Conservation (phyloP, 2,888 invertebrate species). For the Agonopterix heracliana region DNA sequence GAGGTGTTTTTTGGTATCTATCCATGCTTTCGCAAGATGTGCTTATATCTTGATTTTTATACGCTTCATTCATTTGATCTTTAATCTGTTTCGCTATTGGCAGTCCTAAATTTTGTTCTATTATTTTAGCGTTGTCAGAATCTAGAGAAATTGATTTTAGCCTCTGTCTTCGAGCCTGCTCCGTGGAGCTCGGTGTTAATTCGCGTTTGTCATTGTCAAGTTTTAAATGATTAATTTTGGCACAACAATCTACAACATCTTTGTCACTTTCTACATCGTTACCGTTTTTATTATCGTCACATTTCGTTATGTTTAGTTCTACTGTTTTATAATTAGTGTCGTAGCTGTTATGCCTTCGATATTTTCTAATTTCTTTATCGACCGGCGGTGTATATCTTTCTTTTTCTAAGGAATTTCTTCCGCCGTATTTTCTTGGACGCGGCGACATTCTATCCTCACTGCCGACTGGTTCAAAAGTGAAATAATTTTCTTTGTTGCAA, state of each 20-base stretch:
- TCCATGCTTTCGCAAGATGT: conserved; percentile 64
- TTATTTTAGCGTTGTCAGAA: conserved; percentile 74
- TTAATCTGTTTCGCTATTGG: conserved; percentile 74
- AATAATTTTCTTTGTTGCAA: conserved; percentile 66
- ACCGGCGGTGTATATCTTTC: conserved; percentile 62
- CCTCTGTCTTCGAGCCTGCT: conserved; percentile 65
- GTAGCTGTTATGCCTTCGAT: conserved; percentile 63
- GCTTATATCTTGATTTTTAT: conserved; percentile 58
- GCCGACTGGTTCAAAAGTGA: conserved; percentile 54
- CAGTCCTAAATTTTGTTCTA: conserved; percentile 74
- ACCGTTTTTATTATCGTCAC: conserved; percentile 44
- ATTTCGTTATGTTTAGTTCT: conserved; percentile 47
- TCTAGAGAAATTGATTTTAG: conserved; percentile 75
- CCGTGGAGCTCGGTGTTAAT: conserved; percentile 42
- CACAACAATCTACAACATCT: conserved; percentile 64
- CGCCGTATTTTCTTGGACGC: conserved; percentile 55
- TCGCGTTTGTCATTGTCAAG: conserved; percentile 49
- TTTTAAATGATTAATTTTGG: conserved; percentile 47
- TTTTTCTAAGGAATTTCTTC: conserved; percentile 61
- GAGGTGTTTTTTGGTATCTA: conserved; percentile 44
- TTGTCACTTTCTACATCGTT: conserved; percentile 19
- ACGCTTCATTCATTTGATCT: conserved; percentile 69
- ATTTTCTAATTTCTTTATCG: conserved; percentile 58
- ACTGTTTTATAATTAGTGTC: conserved; percentile 61
- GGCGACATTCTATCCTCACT: conserved; percentile 44